These are phyloP conservation scores for Leucozona laternaria DNA, from an alignment of 2,888 invertebrate species.

Conservation along the genomic window DNA sequence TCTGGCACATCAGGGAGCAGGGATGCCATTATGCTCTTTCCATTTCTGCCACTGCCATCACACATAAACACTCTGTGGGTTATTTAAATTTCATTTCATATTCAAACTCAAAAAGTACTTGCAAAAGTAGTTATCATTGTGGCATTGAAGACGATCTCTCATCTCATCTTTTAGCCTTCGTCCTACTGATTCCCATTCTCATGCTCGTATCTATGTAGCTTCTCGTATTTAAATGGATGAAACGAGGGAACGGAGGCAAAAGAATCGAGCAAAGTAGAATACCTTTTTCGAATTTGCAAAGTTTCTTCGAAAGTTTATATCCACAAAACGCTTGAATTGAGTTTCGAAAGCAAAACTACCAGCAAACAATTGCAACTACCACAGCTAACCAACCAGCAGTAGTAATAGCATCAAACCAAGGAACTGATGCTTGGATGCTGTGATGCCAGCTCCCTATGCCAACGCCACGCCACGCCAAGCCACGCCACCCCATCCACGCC, in stretches of 20 bases:
- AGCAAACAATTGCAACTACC: conserved; percentile 62
- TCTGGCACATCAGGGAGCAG: background rate
- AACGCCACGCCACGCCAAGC: too few species aligned
- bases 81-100: conserved; percentile 74
- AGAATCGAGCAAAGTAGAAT: conserved; percentile 57
- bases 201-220: background rate
- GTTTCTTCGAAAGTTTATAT: conserved; percentile 73
- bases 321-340: conserved; percentile 75
- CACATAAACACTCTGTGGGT: conserved; percentile 64
- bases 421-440: conserved; percentile 40
- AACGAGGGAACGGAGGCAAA: background rate
- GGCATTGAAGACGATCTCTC: conserved; percentile 72
- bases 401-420: conserved; percentile 71
- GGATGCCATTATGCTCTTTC: conserved; percentile 5
- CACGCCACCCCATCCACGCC: too few species aligned
- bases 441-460: background rate
- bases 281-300: conserved; percentile 72
- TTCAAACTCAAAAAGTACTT: conserved; percentile 68
- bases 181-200: background rate
- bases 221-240: background rate
- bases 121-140: conserved; percentile 72
- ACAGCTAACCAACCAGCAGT: conserved; percentile 56
- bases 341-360: conserved; percentile 71
- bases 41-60: conserved; percentile 12
- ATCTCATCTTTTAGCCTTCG: conserved; percentile 54